phyloP scores from a whole-genome alignment of 37 sponge, comb jelly and placozoan genomes.

The Halisarca cf. caerulea region DNA sequence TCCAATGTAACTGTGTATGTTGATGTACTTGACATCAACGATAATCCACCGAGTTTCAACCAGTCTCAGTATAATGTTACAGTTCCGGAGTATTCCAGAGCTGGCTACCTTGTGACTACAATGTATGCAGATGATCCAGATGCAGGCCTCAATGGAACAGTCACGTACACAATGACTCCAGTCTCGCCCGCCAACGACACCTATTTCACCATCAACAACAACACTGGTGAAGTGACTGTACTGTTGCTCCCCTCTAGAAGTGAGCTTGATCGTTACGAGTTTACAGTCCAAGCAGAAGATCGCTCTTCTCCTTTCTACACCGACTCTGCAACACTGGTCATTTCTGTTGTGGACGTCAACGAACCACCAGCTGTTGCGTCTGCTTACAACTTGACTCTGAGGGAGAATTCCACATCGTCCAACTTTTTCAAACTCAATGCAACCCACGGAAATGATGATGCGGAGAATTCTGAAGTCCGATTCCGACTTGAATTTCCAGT shows the following conservation, averaged over 20 bases:
- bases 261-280: background rate
- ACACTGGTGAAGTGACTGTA: constrained; percentile 44
- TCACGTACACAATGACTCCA: constrained; percentile 33
- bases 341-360: background rate
- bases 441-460: constrained; percentile 7
- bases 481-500: background rate
- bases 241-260: background rate
- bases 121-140: constrained; percentile 53
- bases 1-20: constrained; percentile 37
- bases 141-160: background rate
- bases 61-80: constrained; percentile 1
- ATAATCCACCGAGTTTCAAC: constrained; percentile 50
- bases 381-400: background rate
- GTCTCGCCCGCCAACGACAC: constrained; percentile 25
- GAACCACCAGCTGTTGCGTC: background rate
- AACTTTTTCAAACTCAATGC: background rate
- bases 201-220: constrained; percentile 14
- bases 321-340: background rate
- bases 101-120: background rate
- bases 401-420: background rate
- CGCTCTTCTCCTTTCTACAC: background rate
- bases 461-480: background rate
- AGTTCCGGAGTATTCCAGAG: constrained; percentile 16
- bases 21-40: constrained; percentile 50
- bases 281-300: background rate